Evolutionary conservation across 2,888 invertebrate genomes (phyloP).

Genomic region (Caenorhabditis doughertyi): DNA sequence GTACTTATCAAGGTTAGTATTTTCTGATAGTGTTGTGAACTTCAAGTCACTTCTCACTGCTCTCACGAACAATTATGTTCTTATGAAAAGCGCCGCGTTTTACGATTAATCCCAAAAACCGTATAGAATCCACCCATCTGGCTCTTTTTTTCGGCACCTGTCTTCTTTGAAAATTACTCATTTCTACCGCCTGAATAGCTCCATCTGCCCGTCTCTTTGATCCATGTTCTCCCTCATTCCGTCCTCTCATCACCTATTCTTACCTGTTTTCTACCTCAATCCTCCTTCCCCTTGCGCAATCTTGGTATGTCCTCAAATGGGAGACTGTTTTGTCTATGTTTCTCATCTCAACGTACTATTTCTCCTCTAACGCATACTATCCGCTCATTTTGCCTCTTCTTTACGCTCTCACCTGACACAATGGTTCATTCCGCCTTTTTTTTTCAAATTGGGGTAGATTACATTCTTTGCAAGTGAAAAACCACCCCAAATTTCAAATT

Average conservation of each 20-base stretch:
- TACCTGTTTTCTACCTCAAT: conserved; percentile 32
- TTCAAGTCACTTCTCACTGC: too few relatives aligned
- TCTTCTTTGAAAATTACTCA: conserved; percentile 1
- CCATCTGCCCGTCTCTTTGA: conserved; percentile 11
- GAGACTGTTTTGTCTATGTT: conserved; percentile 12
- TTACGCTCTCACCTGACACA: conserved; percentile 48
- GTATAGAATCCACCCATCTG: conserved; percentile 27
- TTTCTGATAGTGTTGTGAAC: background rate
- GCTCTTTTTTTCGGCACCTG: conserved; percentile 34
- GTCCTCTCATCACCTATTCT: conserved; percentile 9
- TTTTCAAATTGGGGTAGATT: conserved; percentile 36
- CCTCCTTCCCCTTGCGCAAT: conserved; percentile 46
- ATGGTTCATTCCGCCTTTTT: conserved; percentile 31
- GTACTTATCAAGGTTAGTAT: conserved; percentile 86
- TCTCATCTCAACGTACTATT: conserved; percentile 6
- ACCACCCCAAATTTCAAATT: conserved; percentile 25
- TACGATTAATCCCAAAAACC: conserved; percentile 2
- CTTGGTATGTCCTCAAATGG: conserved; percentile 49
- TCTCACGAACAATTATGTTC: conserved; percentile 27
- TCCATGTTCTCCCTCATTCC: conserved; percentile 14
- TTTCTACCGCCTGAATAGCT: conserved; percentile 37
- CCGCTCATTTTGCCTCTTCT: conserved; percentile 31
- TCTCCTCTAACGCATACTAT: conserved; percentile 32
- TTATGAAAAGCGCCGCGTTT: background rate
- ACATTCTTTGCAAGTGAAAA: conserved; percentile 9